Percentiles rank a stretch among this genome's conserved stretches.
phyloP scores from a whole-genome alignment of 2,888 invertebrate species.

The Syrphus vitripennis region DNA sequence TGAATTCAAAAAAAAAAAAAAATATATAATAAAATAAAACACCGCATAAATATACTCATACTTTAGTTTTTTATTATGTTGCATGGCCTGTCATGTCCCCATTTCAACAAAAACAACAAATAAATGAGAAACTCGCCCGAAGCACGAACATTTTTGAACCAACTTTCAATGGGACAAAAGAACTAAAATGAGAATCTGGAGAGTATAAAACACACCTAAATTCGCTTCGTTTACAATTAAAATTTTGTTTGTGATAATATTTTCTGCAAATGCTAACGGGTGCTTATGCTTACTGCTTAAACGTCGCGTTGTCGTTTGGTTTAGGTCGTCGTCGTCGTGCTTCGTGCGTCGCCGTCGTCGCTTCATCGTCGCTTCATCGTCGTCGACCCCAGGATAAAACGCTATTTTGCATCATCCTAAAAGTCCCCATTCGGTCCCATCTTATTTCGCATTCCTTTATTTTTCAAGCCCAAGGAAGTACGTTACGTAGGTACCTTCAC shows the following conservation, averaged over 20 bases:
- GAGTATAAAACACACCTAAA: conserved; percentile 14
- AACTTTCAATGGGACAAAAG: background rate
- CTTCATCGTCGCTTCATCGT: background rate
- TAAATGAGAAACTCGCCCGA: background rate
- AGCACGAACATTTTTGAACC: background rate
- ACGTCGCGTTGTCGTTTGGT: background rate
- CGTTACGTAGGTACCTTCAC: background rate
- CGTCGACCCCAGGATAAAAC: background rate
- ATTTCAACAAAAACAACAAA: background rate
- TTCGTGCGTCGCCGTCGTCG: too few species aligned
- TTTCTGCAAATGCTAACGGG: conserved; percentile 2
- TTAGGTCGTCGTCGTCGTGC: background rate
- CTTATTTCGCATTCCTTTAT: conserved; percentile 3
- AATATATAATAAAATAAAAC: background rate
- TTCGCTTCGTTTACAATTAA: conserved; percentile 54
- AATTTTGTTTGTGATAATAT: conserved; percentile 47
- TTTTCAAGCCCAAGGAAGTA: background rate
- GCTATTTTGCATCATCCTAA: background rate
- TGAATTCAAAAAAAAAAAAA: background rate
- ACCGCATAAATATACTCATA: background rate
- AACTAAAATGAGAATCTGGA: background rate
- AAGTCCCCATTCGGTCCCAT: background rate
- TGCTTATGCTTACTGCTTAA: background rate
- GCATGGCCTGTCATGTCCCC: background rate
- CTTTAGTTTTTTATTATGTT: background rate